phyloP scores from a whole-genome alignment of 2,797 vertebrate species.

The Aplochiton taeniatus region DNA sequence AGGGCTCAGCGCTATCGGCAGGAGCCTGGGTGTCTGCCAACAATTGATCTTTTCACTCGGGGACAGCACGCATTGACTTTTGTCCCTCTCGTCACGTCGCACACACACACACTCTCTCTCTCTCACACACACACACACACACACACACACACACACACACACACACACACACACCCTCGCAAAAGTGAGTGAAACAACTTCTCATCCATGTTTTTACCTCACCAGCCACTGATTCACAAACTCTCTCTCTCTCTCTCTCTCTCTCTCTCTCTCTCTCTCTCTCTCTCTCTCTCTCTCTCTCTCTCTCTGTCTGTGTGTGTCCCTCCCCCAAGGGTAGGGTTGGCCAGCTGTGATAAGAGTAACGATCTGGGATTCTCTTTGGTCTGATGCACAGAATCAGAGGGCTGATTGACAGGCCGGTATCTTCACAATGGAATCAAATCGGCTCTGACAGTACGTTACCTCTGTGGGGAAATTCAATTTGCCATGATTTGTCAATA shows the following conservation, averaged over 20 bases:
- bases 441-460: constrained; percentile 61
- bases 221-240: constrained; percentile 9
- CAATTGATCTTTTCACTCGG: constrained; percentile 28
- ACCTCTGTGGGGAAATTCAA: constrained; percentile 61
- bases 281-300: neutral
- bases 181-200: constrained; percentile 22
- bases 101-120: constrained; percentile 8
- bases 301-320: constrained; percentile 7
- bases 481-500: constrained; percentile 69
- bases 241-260: neutral
- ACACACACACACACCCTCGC: no score
- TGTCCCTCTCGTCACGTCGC: neutral
- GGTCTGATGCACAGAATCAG: constrained; percentile 55
- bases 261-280: neutral
- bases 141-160: no score
- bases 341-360: constrained; percentile 59
- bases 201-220: constrained; percentile 27
- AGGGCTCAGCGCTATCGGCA: constrained; percentile 14
- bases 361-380: constrained; percentile 63
- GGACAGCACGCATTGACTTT: constrained; percentile 7
- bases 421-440: constrained; percentile 64
- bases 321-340: neutral
- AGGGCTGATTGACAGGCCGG: constrained; percentile 61
- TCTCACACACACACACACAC: no score
- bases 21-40: constrained; percentile 21